A percentile compares a stretch with the other conserved stretches of the same genome.
phyloP scores from a whole-genome alignment of 1,140 invertebrate genomes.

The Steinernema feltiae region DNA sequence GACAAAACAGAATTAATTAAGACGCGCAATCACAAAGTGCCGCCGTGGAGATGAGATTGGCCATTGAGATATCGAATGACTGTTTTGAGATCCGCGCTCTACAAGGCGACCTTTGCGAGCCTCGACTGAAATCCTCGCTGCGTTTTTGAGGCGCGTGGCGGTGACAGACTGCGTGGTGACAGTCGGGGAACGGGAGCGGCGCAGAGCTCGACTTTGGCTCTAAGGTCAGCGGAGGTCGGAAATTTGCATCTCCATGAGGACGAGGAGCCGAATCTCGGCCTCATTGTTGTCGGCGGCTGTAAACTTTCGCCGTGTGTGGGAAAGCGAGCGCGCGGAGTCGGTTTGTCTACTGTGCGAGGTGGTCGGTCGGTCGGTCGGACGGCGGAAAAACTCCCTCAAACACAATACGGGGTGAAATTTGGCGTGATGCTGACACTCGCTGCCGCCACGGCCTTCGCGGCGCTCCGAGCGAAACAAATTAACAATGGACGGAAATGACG shows the following conservation, averaged over 20 bases:
- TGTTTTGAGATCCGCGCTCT: neutral
- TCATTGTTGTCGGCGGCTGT: neutral
- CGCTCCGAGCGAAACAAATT: constrained; percentile 9
- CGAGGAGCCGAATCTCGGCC: neutral
- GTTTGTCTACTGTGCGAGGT: neutral
- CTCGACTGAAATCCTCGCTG: neutral
- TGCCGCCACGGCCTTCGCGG: neutral
- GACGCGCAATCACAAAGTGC: neutral
- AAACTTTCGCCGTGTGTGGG: neutral
- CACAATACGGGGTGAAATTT: constrained; percentile 8
- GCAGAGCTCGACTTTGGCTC: neutral
- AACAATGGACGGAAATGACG: constrained; percentile 1
- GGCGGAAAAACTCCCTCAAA: neutral
- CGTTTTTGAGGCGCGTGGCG: neutral
- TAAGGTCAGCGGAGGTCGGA: neutral
- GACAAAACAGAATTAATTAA: neutral
- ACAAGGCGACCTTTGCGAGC: neutral
- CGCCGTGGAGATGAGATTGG: neutral
- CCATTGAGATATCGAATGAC: neutral
- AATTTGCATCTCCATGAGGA: neutral
- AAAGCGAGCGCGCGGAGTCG: neutral
- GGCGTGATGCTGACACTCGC: neutral
- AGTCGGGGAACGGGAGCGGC: neutral
- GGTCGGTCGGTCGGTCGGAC: neutral
- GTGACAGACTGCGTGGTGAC: neutral